Base-by-base conservation (phyloP, 1,140 invertebrate species). In the Orchesella cincta region DNA sequence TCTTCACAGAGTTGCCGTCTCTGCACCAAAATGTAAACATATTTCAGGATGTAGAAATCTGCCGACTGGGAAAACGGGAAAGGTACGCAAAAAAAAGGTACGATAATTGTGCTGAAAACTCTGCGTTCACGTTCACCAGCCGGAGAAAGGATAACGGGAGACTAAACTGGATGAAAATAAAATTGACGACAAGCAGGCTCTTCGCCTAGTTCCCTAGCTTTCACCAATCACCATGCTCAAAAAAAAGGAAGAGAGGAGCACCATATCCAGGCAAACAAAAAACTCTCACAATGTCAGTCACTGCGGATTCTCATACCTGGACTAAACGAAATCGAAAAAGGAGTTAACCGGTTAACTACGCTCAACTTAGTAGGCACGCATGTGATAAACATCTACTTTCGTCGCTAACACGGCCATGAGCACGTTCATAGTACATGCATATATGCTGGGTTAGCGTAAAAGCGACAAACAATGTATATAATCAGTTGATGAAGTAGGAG, bases 191-290 rank as follows among this genome's bases (percentile, higher is more conserved):
- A 67, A 33, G 26, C 20, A 20, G 8, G 28, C 31, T 67, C 62
- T 67, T 33, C 33, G 26, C 31, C 23, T 67, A 26, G 2, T 67
- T 67, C 33, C 26, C 33, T 67, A 8, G 26, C 62, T 67, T 67
- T 67, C 62, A 33, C 28, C 62, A 67, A 67, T 67, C 62, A 67
- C 8, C 31, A 29, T 67, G 14, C 62, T n/a, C n/a, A n/a, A n/a
- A n/a, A n/a, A 57, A 57, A 57, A 57, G 26, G 5, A 23, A 16
- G 54, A 57, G 54, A 57, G 26, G 54, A 57, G 54, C 23, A 57
- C 54, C 26, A 57, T 46, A 46, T 46, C n/a, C n/a, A 18, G n/a
- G 26, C 5, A 8, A 46, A 46, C 14, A 57, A 3, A 23, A 57
- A 23, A 23, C 39, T 46, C 39, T 46, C 39, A 46, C 23, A 57